Evolutionary conservation across 2,113 vertebrate genomes (phyloP).

Genomic region (Aythya baeri): DNA sequence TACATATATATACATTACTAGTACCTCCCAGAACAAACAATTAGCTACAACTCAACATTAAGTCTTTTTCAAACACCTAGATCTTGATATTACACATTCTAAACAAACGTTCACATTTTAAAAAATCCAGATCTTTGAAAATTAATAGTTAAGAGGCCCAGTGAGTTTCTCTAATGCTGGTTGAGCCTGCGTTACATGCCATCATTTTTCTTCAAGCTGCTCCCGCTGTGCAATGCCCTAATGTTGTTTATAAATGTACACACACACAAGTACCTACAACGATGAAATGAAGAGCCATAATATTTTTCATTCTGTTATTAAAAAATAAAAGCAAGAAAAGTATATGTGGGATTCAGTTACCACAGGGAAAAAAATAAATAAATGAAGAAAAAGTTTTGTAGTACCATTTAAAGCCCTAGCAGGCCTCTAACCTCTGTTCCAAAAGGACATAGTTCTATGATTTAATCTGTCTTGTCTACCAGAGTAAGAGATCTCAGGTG

Average conservation of each 20-base stretch:
- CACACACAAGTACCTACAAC: not conserved
- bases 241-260: conserved; percentile 26
- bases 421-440: not conserved
- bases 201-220: not conserved
- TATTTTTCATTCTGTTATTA: conserved; percentile 13
- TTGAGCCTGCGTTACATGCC: not conserved
- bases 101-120: conserved; percentile 48
- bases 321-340: not conserved
- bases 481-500: not conserved
- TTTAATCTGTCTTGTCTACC: not conserved
- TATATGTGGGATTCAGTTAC: not conserved
- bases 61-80: conserved; percentile 56
- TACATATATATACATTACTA: not conserved
- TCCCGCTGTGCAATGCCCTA: not conserved
- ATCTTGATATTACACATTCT: conserved; percentile 34
- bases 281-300: not conserved
- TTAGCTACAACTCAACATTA: conserved; percentile 21
- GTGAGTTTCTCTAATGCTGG: not conserved
- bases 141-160: not conserved
- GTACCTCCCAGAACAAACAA: conserved; percentile 26
- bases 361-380: not conserved
- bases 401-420: not conserved
- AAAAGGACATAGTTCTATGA: not conserved
- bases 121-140: conserved; percentile 47
- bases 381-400: not conserved